Evolutionary conservation across 2,888 invertebrate genomes (phyloP), one percentile per base, ranked within the genome.

Genomic region (Mycalesis mineus): DNA sequence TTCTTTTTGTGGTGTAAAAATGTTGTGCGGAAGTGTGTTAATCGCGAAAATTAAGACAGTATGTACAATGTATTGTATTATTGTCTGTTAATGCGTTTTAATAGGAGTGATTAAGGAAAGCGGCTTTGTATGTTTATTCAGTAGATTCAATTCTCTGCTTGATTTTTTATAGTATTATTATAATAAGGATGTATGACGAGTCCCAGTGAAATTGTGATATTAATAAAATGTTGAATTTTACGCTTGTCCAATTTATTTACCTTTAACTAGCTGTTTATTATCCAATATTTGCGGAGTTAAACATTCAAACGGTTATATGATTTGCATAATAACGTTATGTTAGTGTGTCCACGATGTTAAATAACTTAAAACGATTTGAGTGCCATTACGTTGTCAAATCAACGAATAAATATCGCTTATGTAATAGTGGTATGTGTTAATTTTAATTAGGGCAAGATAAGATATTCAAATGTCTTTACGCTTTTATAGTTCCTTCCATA

Each of bases 141-240:
- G 56, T 60, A 58, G 62, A 68, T 62, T 60, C 66, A 66, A 58
- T 58, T 62, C 50, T 55, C 58, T 53, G 57, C 58, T 65, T 54
- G 55, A 58, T 57, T 57, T 51, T 41, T 49, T 68, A 65, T 66
- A 70, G 67, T 69, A 69, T 72, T 74, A 67, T 68, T 68, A 71
- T 70, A 65, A 73, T 67, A 73, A 70, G 76, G 74, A 65, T 67
- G 71, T 68, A 71, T 70, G 70, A 70, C 70, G 76, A 78, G 80
- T 82, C 79, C 83, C 80, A 80, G 84, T 82, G 78, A 83, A 87
- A 84, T 82, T 88, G 88, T 89, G 88, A 89, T 88, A 89, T 87
- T 84, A 88, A 82, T 84, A 85, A 84, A 84, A 78, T 78, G 82
- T 85, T 84, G 81, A 65, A 70, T 70, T 68, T 78, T 81, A 78